phyloP scores from a whole-genome alignment of 2,888 invertebrate genomes.

The Microdon myrmicae region DNA sequence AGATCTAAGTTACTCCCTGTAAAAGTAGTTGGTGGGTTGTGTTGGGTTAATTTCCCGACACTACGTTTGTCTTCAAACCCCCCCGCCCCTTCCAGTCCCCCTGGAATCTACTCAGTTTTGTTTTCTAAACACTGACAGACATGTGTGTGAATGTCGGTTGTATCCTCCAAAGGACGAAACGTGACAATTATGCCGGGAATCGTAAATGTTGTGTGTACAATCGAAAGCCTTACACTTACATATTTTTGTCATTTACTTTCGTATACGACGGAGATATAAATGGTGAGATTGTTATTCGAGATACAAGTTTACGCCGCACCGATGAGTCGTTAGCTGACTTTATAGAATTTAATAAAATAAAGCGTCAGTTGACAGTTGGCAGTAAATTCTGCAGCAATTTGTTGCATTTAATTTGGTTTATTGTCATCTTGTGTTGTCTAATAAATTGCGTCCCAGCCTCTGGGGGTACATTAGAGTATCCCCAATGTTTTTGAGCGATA shows the following conservation, averaged over 20 bases:
- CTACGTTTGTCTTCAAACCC: too few relatives aligned
- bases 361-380: slow-evolving; percentile 26
- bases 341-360: slow-evolving; percentile 35
- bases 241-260: slow-evolving; percentile 32
- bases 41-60: too few relatives aligned
- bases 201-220: slow-evolving; percentile 32
- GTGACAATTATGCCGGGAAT: slow-evolving; percentile 40
- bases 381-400: slow-evolving; percentile 12
- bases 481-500: too few relatives aligned
- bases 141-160: neutral
- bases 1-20: slow-evolving; percentile 11
- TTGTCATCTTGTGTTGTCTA: slow-evolving; percentile 2
- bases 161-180: slow-evolving; percentile 12
- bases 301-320: slow-evolving; percentile 9
- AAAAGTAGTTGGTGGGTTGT: slow-evolving; percentile 1
- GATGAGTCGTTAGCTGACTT: slow-evolving; percentile 32
- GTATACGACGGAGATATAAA: neutral
- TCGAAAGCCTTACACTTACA: too few relatives aligned
- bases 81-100: neutral
- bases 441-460: slow-evolving; percentile 2
- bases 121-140: slow-evolving; percentile 2
- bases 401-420: slow-evolving; percentile 11
- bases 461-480: too few relatives aligned
- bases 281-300: neutral
- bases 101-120: slow-evolving; percentile 1